These are phyloP conservation scores for Drosophila setosimentum DNA, from an alignment of 2,888 invertebrate species.

Conservation along the genomic window DNA sequence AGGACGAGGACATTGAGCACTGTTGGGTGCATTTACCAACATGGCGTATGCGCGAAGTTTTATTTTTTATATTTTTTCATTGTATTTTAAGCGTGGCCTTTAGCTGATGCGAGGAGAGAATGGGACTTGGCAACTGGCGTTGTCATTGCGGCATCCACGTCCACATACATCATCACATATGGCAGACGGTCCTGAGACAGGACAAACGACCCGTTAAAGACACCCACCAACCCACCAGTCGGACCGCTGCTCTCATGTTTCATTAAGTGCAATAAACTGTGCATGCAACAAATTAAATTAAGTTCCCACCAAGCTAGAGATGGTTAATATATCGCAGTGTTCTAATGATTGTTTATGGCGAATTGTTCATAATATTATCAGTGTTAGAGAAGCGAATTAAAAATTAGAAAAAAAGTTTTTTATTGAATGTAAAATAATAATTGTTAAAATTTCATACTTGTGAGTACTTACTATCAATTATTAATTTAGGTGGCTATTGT, in stretches of 20 bases:
- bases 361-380: not conserved
- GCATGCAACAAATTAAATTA: constrained; percentile 57
- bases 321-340: constrained; percentile 22
- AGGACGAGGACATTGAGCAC: constrained; percentile 76
- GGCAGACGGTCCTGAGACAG: constrained; percentile 70
- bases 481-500: not conserved
- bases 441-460: not conserved
- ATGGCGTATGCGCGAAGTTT: constrained; percentile 59
- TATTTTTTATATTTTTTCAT: constrained; percentile 48
- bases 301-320: constrained; percentile 48
- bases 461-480: not conserved
- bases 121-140: constrained; percentile 48
- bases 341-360: not conserved
- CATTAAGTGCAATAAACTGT: constrained; percentile 82
- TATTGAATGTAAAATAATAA: not conserved
- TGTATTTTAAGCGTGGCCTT: constrained; percentile 65
- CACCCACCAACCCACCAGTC: constrained; percentile 27
- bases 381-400: not conserved
- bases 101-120: constrained; percentile 16
- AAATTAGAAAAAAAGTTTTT: not conserved
- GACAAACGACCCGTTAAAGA: constrained; percentile 41
- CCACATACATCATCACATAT: constrained; percentile 73
- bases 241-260: constrained; percentile 47
- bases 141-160: constrained; percentile 55
- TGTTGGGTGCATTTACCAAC: constrained; percentile 36